Conservation (phyloP, 1,140 invertebrate genomes). For the Zaprionus kolodkinae region DNA sequence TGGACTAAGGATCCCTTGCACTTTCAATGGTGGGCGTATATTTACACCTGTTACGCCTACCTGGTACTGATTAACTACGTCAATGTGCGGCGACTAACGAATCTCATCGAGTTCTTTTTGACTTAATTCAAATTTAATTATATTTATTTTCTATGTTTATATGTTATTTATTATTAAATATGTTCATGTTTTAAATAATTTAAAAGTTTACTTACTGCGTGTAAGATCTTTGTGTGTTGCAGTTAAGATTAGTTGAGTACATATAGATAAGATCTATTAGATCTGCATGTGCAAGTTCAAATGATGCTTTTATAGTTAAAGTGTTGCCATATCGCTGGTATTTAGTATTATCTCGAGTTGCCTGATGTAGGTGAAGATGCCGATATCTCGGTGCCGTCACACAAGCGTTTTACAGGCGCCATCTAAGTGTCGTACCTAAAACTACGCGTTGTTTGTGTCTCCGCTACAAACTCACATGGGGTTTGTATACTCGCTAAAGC, state of each 20-base stretch:
- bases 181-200: background rate
- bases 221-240: background rate
- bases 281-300: no score
- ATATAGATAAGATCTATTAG: no score
- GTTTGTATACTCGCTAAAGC: background rate
- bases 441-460: background rate
- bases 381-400: no score
- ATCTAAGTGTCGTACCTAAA: background rate
- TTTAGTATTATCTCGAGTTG: no score
- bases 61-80: slow-evolving; percentile 72
- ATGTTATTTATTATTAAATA: background rate
- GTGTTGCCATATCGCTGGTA: no score
- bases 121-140: slow-evolving; percentile 1
- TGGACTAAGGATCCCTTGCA: slow-evolving; percentile 66
- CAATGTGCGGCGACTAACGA: slow-evolving; percentile 64
- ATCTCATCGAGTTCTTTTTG: slow-evolving; percentile 71
- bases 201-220: background rate
- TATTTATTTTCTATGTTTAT: background rate
- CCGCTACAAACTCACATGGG: background rate
- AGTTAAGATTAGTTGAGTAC: no score
- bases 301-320: no score
- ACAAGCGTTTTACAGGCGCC: background rate
- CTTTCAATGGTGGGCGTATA: slow-evolving; percentile 83
- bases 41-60: slow-evolving; percentile 75
- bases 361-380: no score